phyloP scores from a whole-genome alignment of 2,113 vertebrate genomes.

The Anoura caudifer region DNA sequence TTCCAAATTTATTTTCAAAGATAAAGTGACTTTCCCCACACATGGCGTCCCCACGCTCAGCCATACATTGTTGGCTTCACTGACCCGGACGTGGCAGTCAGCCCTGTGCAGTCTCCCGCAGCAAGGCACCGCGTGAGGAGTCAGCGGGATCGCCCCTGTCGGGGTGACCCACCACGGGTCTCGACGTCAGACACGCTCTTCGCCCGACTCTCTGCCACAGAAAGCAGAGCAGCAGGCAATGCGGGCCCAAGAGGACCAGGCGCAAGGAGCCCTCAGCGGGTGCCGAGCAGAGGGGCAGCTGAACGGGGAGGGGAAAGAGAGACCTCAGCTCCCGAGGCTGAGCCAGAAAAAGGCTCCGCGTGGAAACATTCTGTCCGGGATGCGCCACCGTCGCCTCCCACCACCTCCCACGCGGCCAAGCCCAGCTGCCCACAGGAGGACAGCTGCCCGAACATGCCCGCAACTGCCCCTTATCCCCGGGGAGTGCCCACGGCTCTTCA shows the following conservation, averaged over 20 bases:
- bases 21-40: neutral
- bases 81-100: neutral
- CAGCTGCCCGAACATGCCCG: neutral
- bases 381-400: neutral
- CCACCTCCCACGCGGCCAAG: accelerated
- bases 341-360: neutral
- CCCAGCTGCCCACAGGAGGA: neutral
- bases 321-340: too few relatives aligned
- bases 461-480: accelerated
- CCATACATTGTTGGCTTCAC: neutral
- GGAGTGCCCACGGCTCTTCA: neutral
- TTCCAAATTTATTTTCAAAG: neutral
- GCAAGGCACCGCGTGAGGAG: neutral
- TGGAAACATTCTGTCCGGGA: neutral
- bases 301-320: too few relatives aligned
- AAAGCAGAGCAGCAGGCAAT: neutral
- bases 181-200: neutral
- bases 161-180: constrained; percentile 5
- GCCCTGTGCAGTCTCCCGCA: neutral
- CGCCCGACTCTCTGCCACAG: neutral
- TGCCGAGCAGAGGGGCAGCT: neutral
- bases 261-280: neutral
- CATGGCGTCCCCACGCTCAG: neutral
- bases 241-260: neutral
- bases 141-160: neutral